A percentile compares a stretch with the other conserved stretches of the same genome.
These are phyloP conservation scores for Chouioia cunea DNA, from an alignment of 2,888 invertebrate species.

Conservation along the genomic window DNA sequence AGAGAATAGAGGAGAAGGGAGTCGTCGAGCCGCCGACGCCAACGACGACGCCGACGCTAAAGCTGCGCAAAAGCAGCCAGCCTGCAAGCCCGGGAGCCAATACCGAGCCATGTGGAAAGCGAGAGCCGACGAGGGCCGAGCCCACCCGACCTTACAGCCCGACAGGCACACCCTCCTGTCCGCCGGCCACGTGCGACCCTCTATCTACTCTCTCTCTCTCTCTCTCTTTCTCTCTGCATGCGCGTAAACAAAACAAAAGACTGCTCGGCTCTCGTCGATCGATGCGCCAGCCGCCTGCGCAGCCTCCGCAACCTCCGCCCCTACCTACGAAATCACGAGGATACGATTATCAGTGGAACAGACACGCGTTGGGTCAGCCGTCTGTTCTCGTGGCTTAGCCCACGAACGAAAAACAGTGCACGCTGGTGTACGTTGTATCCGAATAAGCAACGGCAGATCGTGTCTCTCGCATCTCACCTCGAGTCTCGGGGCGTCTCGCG, in stretches of 20 bases:
- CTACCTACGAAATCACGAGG: too few relatives aligned
- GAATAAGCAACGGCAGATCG: too few relatives aligned
- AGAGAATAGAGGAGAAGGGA: conserved; percentile 51
- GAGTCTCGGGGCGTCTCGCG: too few relatives aligned
- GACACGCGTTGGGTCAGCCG: too few relatives aligned
- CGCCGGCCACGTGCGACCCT: conserved; percentile 43
- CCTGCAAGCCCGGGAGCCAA: conserved; percentile 63
- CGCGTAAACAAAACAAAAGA: background rate
- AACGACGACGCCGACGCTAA: conserved; percentile 53
- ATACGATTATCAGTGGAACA: too few relatives aligned
- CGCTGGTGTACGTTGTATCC: too few relatives aligned
- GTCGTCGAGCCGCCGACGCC: conserved; percentile 59
- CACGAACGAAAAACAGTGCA: background rate
- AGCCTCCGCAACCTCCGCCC: too few relatives aligned
- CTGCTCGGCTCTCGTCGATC: too few relatives aligned
- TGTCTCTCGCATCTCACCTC: too few relatives aligned
- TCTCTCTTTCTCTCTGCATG: too few relatives aligned
- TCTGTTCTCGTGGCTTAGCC: too few relatives aligned
- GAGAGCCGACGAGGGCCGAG: conserved; percentile 63
- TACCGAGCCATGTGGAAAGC: conserved; percentile 68
- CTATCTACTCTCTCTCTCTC: background rate
- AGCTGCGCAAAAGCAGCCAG: conserved; percentile 51
- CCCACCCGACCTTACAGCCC: conserved; percentile 49
- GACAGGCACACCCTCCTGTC: conserved; percentile 40
- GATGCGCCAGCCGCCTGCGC: too few relatives aligned